Evolutionary conservation across 1,140 invertebrate genomes (phyloP).

Genomic region (Listronotus bonariensis): DNA sequence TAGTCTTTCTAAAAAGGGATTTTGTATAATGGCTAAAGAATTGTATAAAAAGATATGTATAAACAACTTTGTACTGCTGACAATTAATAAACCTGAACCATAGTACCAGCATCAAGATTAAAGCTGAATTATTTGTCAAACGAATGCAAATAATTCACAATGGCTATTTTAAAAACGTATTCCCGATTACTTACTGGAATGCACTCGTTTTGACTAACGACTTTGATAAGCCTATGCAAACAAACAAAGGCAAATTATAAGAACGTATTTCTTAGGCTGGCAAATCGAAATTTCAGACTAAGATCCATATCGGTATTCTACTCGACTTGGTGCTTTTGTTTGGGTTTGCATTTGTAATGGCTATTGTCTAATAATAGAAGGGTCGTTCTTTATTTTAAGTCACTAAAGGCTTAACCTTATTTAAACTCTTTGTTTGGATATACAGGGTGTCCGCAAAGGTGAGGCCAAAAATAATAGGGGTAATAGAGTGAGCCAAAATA

Average conservation of each 20-base stretch:
- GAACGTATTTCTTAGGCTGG: constrained; percentile 8
- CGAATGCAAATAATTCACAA: constrained; percentile 8
- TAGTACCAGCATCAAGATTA: background rate
- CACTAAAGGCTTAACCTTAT: too few relatives aligned
- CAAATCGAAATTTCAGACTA: constrained; percentile 9
- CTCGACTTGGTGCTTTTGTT: constrained; percentile 3
- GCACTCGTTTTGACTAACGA: constrained; percentile 12
- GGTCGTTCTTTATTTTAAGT: constrained; percentile 5
- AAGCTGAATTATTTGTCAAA: background rate
- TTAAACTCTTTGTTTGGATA: too few relatives aligned
- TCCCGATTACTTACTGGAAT: constrained; percentile 1
- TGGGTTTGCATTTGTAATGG: too few relatives aligned
- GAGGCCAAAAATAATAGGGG: too few relatives aligned
- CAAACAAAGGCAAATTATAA: constrained; percentile 2
- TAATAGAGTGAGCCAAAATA: too few relatives aligned
- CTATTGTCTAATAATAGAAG: constrained; percentile 1
- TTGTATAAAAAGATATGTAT: too few relatives aligned
- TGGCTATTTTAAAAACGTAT: background rate
- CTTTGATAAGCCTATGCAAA: constrained; percentile 13
- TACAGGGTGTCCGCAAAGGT: too few relatives aligned
- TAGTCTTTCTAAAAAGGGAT: too few relatives aligned
- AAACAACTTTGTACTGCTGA: too few relatives aligned
- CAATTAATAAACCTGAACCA: too few relatives aligned
- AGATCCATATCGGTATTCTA: constrained; percentile 10
- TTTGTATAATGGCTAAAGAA: too few relatives aligned